phyloP scores from a whole-genome alignment of 2,888 invertebrate genomes.

The Latrodectus elegans region DNA sequence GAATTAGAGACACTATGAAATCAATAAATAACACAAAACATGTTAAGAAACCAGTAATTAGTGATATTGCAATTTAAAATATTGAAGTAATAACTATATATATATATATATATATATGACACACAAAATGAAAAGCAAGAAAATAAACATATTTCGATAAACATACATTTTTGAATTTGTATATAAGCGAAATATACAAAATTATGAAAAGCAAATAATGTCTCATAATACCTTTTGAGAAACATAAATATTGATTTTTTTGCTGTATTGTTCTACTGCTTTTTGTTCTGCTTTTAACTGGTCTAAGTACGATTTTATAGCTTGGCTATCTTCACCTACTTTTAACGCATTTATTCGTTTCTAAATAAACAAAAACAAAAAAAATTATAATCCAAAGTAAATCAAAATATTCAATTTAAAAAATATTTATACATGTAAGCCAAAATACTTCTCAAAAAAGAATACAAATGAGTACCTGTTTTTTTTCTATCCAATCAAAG shows the following conservation, averaged over 20 bases:
- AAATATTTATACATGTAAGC: not conserved
- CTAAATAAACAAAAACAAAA: conserved; percentile 79
- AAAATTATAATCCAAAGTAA: not conserved
- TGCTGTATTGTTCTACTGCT: conserved; percentile 93
- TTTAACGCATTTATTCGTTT: conserved; percentile 86
- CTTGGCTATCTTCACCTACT: conserved; percentile 93
- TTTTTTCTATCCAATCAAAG: conserved; percentile 94
- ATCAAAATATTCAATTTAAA: conserved; percentile 15
- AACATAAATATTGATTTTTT: conserved; percentile 90
- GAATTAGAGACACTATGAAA: too few species aligned
- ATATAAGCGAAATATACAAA: too few species aligned
- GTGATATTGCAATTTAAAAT: too few species aligned
- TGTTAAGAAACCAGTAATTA: too few species aligned
- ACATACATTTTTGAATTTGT: too few species aligned
- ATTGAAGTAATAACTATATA: too few species aligned
- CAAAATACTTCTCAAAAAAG: not conserved
- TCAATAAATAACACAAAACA: too few species aligned
- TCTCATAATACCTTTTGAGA: conserved; percentile 79
- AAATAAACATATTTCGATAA: too few species aligned
- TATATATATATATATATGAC: too few species aligned
- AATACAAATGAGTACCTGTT: conserved; percentile 74
- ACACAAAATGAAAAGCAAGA: too few species aligned
- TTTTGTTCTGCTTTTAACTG: conserved; percentile 94
- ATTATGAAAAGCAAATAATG: too few species aligned
- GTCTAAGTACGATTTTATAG: conserved; percentile 93